Conservation (phyloP, 2,888 invertebrate genomes). For the Tanytarsus gracilentus region DNA sequence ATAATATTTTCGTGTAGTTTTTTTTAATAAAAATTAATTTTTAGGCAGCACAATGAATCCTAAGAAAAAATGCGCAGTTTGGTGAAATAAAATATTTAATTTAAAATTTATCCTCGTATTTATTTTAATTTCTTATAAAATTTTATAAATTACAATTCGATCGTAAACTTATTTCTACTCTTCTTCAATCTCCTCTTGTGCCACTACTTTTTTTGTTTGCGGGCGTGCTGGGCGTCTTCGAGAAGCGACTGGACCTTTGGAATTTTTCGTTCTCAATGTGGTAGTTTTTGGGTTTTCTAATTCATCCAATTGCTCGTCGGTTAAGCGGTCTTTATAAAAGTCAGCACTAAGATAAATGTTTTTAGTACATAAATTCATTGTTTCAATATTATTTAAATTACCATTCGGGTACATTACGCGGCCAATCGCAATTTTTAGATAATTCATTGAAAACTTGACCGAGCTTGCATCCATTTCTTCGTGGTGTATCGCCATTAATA, state of each 20-base stretch:
- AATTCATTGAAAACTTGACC: slow-evolving; percentile 84
- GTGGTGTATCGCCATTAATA: slow-evolving; percentile 75
- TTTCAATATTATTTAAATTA: slow-evolving; percentile 39
- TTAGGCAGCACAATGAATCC: neutral
- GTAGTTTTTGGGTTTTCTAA: slow-evolving; percentile 67
- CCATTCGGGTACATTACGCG: slow-evolving; percentile 84
- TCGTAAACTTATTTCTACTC: no score
- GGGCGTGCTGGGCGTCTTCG: neutral
- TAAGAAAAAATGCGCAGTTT: neutral
- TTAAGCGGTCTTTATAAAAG: slow-evolving; percentile 80
- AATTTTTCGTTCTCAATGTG: slow-evolving; percentile 46
- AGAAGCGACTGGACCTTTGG: slow-evolving; percentile 37
- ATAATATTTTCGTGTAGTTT: neutral
- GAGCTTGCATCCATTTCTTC: slow-evolving; percentile 77
- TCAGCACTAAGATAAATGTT: slow-evolving; percentile 57
- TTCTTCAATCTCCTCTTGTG: slow-evolving; percentile 9
- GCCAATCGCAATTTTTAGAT: slow-evolving; percentile 72
- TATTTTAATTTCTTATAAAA: no score
- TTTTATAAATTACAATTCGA: no score
- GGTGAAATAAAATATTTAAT: no score
- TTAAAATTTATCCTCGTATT: no score
- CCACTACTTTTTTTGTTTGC: neutral
- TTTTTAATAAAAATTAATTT: neutral
- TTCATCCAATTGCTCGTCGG: slow-evolving; percentile 68
- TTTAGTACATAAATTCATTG: slow-evolving; percentile 27